These are phyloP conservation scores for Eurystomus glaucurus DNA, from an alignment of 2,797 vertebrate species.

Conservation along the genomic window DNA sequence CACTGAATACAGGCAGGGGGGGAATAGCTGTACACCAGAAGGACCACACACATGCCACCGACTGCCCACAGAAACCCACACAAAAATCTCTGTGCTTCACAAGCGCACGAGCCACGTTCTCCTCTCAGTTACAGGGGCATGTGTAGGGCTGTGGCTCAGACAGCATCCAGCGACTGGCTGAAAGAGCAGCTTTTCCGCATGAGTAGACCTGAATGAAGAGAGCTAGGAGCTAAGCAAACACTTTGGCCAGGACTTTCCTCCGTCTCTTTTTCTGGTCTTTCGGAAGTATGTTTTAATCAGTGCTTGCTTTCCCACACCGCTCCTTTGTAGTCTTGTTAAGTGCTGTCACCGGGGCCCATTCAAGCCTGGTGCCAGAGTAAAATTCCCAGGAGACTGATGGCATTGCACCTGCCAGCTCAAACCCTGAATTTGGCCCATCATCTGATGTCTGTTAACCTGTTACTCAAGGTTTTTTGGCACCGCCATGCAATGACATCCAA, in stretches of 20 bases:
- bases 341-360: constrained; percentile 16
- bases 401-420: not conserved
- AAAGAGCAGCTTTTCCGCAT: constrained; percentile 31
- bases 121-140: constrained; percentile 64
- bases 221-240: constrained; percentile 68
- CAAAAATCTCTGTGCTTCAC: not conserved
- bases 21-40: not conserved
- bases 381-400: constrained; percentile 18
- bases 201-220: constrained; percentile 66
- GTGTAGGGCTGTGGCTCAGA: not conserved
- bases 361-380: not conserved
- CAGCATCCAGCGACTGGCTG: not conserved
- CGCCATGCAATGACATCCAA: not conserved
- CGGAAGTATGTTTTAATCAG: constrained; percentile 59
- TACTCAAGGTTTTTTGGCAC: not conserved
- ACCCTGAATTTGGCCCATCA: not conserved
- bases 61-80: constrained; percentile 26
- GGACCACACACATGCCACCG: constrained; percentile 54
- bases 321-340: constrained; percentile 49
- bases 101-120: constrained; percentile 28
- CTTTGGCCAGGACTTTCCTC: constrained; percentile 41
- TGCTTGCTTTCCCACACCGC: constrained; percentile 46
- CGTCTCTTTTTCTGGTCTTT: constrained; percentile 33
- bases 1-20: not conserved
- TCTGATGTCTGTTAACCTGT: not conserved